These are phyloP conservation scores for Polietes domitor DNA, from an alignment of 2,888 invertebrate genomes.

Conservation along the genomic window DNA sequence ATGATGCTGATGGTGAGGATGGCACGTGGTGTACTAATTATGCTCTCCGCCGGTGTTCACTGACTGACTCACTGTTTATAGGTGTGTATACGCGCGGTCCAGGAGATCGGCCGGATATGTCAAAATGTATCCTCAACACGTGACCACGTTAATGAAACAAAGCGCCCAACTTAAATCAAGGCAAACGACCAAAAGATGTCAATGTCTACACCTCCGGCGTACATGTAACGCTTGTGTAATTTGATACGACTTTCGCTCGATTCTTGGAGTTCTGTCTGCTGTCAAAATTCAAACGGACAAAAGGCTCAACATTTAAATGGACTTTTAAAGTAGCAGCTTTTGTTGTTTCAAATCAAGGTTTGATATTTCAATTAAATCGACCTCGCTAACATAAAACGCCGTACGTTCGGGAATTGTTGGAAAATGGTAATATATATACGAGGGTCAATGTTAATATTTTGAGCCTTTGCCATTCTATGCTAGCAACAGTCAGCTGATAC, in stretches of 20 bases:
- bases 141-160: slow-evolving; percentile 67
- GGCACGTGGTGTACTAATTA: slow-evolving; percentile 66
- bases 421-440: too few species aligned
- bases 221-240: not conserved
- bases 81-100: slow-evolving; percentile 66
- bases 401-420: too few species aligned
- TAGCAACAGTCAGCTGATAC: too few species aligned
- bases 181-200: not conserved
- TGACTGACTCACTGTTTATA: not conserved
- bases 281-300: too few species aligned
- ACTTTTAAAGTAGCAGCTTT: too few species aligned
- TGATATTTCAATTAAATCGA: too few species aligned
- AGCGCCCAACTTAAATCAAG: slow-evolving; percentile 55
- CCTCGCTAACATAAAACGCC: too few species aligned
- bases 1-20: not conserved
- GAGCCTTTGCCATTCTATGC: too few species aligned
- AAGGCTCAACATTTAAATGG: too few species aligned
- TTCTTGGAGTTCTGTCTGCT: not conserved
- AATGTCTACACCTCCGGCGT: not conserved
- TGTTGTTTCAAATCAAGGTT: too few species aligned
- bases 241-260: not conserved
- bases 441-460: too few species aligned
- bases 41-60: slow-evolving; percentile 33
- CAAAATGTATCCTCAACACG: slow-evolving; percentile 69
- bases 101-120: slow-evolving; percentile 68